These are phyloP conservation scores for Antheraea assamensis DNA, from an alignment of 2,888 invertebrate species.

Conservation along the genomic window DNA sequence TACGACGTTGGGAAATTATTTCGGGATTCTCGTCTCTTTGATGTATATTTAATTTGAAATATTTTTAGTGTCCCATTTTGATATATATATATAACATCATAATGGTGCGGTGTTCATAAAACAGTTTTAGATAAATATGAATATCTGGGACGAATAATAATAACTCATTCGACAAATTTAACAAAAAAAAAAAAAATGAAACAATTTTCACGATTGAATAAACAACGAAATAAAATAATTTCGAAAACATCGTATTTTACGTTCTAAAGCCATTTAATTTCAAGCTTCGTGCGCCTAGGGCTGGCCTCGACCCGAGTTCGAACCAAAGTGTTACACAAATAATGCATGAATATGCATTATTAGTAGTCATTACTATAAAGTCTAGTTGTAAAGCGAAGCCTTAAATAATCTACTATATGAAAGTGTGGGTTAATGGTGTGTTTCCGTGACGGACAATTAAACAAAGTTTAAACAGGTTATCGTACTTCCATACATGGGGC, in stretches of 20 bases:
- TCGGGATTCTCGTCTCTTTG: slow-evolving; percentile 18
- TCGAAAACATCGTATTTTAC: slow-evolving; percentile 65
- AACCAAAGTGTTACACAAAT: neutral
- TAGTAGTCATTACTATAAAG: neutral
- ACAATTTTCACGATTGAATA: slow-evolving; percentile 31
- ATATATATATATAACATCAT: slow-evolving; percentile 21
- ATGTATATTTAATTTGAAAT: slow-evolving; percentile 21
- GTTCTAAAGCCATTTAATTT: slow-evolving; percentile 65
- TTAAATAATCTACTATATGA: neutral
- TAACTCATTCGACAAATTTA: slow-evolving; percentile 3
- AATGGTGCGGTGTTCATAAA: slow-evolving; percentile 18
- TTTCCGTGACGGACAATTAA: neutral
- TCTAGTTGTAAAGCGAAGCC: neutral
- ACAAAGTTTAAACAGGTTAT: neutral
- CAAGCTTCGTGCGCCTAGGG: slow-evolving; percentile 41
- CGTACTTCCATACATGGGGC: neutral
- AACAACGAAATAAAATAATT: slow-evolving; percentile 46
- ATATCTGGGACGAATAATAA: neutral
- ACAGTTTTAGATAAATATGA: slow-evolving; percentile 16
- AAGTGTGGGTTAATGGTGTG: neutral
- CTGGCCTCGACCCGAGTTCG: neutral
- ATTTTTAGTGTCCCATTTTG: slow-evolving; percentile 18
- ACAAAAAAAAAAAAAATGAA: slow-evolving; percentile 22
- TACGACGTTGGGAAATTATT: slow-evolving; percentile 21
- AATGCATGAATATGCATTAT: neutral